Evolutionary conservation across 2,113 vertebrate species (phyloP).

Genomic region (Cyphomyrus plagiostoma): DNA sequence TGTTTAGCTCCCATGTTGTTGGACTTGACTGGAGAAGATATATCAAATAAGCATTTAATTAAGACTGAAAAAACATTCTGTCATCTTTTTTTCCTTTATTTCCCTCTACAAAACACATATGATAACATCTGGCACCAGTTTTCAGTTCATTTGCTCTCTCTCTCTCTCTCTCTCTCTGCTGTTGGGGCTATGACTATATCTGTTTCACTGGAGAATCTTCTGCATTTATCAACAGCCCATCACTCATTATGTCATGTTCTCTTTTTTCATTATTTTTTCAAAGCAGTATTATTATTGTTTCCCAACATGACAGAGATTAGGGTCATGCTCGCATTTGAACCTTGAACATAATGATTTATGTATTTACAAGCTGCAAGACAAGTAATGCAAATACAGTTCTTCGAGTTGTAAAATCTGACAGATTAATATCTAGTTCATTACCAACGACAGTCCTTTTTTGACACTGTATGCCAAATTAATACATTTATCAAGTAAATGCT

Average conservation of each 20-base stretch:
- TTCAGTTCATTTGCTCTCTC: background rate
- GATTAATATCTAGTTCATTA: background rate
- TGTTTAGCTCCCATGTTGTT: background rate
- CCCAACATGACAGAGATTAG: background rate
- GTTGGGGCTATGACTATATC: background rate
- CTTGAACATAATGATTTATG: background rate
- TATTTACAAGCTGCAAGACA: background rate
- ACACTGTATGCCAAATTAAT: background rate
- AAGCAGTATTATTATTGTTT: background rate
- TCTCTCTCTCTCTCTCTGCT: background rate
- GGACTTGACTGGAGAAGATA: background rate
- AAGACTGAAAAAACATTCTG: background rate
- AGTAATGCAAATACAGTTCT: background rate
- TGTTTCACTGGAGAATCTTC: background rate
- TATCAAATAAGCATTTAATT: slow-evolving; percentile 6
- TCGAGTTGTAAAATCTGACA: background rate
- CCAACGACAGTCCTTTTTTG: background rate
- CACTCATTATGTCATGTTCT: background rate
- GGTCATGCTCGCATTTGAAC: background rate
- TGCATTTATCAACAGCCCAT: background rate
- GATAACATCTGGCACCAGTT: background rate
- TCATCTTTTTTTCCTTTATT: background rate
- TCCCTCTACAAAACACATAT: background rate
- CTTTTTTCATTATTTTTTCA: background rate
- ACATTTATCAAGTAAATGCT: background rate